These are phyloP conservation scores for Falcunculus frontatus DNA, from an alignment of 2,113 vertebrate genomes.

Conservation along the genomic window DNA sequence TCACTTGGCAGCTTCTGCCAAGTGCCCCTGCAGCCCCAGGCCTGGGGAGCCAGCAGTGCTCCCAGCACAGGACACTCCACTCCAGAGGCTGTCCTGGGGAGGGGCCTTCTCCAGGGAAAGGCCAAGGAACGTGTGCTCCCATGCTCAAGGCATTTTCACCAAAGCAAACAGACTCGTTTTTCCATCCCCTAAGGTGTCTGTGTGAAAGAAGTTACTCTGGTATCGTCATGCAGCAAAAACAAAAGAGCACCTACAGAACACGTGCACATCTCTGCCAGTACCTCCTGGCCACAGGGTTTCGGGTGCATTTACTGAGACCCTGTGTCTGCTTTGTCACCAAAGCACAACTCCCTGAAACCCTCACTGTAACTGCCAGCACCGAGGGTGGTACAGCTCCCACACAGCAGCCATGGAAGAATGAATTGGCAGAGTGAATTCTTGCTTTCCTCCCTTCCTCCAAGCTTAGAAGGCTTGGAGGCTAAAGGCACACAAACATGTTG, in stretches of 20 bases:
- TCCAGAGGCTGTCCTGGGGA: background rate
- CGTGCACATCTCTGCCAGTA: background rate
- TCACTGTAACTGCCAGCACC: background rate
- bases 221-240: background rate
- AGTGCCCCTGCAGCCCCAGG: background rate
- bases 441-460: background rate
- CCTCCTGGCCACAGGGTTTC: background rate
- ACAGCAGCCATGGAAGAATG: background rate
- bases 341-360: background rate
- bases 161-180: constrained; percentile 22
- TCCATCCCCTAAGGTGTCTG: background rate
- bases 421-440: background rate
- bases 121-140: background rate
- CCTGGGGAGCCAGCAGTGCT: background rate
- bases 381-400: background rate
- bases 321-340: fast-evolving
- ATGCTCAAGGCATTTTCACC: background rate
- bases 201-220: background rate
- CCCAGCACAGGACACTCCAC: background rate
- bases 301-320: background rate
- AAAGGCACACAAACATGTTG: background rate
- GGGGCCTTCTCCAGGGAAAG: background rate
- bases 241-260: background rate
- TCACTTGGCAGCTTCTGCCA: background rate
- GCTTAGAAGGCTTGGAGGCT: background rate